Base-by-base conservation (phyloP, 1,140 invertebrate genomes). In the Polypedilum pembai region DNA sequence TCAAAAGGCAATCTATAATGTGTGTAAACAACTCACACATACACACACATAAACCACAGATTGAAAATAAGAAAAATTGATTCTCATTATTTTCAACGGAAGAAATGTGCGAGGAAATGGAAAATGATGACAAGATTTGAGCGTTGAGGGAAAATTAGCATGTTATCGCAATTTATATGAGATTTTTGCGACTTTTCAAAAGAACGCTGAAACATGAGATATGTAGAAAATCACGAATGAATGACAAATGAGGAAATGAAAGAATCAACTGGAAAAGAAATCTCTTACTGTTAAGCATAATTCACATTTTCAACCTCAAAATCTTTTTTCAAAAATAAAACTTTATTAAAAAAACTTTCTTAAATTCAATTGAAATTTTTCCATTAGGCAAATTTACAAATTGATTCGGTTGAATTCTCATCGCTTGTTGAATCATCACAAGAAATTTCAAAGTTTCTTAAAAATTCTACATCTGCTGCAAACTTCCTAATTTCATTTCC, bases 401-500 rank as follows among this genome's bases (percentile, higher is more conserved):
- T 56, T 56, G 45, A 12, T 56, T 12, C 15, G 45, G 45, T 15
- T n/a, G 8, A 56, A 56, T 56, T n/a, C 15, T 79, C 78, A 7
- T 8, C 66, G 3, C 77, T 77, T 0, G 79, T 80, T 41, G 77
- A 77, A 40, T 78, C 74, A 76, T 79, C 79, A 8, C 76, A 17
- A 21, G 78, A 78, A 0, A 80, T 45, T 18, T 78, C 75, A 66
- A 79, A 80, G 72, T 77, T 77, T 0, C 74, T 73, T 0, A 80
- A 17, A 7, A 80, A 74, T 56, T 78, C 77, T 15, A 77, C 79
- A 41, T 80, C n/a, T 7, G 78, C 79, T 0, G 80, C 17, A 77
- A 77, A 0, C 77, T 40, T 3, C 78, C 79, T 73, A 81, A 81
- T 17, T 77, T 76, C 72, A 79, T 77, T 8, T 85, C 85, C 73